phyloP scores from a whole-genome alignment of 2,888 invertebrate genomes.

The Eupithecia dodoneata region DNA sequence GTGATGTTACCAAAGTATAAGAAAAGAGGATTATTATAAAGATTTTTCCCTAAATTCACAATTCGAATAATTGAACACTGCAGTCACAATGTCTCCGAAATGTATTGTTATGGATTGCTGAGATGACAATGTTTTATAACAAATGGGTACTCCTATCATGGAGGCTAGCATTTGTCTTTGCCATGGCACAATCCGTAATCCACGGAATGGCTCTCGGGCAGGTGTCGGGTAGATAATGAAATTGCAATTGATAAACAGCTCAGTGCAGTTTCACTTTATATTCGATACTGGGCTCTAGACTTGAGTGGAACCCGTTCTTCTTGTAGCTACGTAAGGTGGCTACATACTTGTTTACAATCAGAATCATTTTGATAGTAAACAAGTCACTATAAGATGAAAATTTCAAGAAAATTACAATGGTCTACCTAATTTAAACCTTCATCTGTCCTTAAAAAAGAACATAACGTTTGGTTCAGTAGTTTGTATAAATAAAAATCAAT shows the following conservation, averaged over 20 bases:
- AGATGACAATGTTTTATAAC: constrained; percentile 9
- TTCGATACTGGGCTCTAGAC: constrained; percentile 58
- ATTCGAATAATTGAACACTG: not conserved
- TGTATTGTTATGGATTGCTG: constrained; percentile 8
- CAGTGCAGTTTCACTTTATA: constrained; percentile 75
- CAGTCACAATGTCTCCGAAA: not conserved
- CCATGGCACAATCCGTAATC: constrained; percentile 36
- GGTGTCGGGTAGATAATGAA: constrained; percentile 73
- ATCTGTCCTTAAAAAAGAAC: not conserved
- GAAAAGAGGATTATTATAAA: not conserved
- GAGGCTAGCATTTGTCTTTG: constrained; percentile 40
- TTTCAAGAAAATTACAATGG: not conserved
- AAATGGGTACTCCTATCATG: constrained; percentile 25
- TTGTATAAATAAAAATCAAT: not conserved
- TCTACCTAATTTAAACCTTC: not conserved
- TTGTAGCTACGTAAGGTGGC: constrained; percentile 48
- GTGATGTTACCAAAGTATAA: not conserved
- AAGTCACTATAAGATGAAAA: not conserved
- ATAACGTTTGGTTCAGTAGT: not conserved
- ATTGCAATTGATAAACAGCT: constrained; percentile 76
- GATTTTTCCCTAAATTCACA: not conserved
- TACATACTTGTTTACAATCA: constrained; percentile 10
- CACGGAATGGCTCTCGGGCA: constrained; percentile 50
- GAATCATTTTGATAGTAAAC: not conserved
- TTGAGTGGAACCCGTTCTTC: constrained; percentile 67